Evolutionary conservation across 53 echinoderm and acorn worm species (phyloP), one percentile per base, ranked within the genome.

Genomic region (Arbacia lixula): DNA sequence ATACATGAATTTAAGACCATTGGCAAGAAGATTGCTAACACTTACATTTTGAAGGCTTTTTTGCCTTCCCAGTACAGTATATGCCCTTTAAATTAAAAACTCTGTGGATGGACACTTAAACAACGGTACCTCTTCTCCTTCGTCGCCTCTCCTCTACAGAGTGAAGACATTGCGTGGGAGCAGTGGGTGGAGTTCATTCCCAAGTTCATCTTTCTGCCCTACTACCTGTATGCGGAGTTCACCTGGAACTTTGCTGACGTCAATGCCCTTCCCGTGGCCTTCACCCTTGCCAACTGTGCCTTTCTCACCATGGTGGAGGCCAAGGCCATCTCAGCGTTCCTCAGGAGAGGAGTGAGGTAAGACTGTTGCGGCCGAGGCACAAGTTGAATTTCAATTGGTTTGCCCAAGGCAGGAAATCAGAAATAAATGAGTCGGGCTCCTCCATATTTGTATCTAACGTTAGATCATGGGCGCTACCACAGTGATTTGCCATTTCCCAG

Each of bases 181-280:
- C 95, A 95, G 66, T 95, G 95, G 95, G 85, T 90, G 30, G 95
- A 95, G 73, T 95, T 95, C 53, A 67, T 92, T 25, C 95, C 95
- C 60, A 95, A 95, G 72, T 95, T 90, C 85, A 40, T 96, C 25
- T 89, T 96, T 61, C 79, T 93, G 42, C 96, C 96, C 12, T 96
- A 96, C 85, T 96, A 89, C 85, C 76, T 96, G 32, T 83, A 91
- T 51, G 96, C 96, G 6, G 89, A 93, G 90, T 93, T 93, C 54
- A 87, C 96, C 25, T 96, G 93, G 93, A 83, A 83, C 22, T 96
- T 87, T 82, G 39, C 89, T 2, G 91, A 89, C 64, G 91, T 96
- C 42, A 96, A 96, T 66, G 88, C 88, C 68, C 61, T 90, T 35
- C 87, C 95, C 17, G 86, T 88, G 16, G 42, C 80, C 34, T 88